Evolutionary conservation across 2,797 vertebrate species (phyloP).

Genomic region (Takifugu rubripes): DNA sequence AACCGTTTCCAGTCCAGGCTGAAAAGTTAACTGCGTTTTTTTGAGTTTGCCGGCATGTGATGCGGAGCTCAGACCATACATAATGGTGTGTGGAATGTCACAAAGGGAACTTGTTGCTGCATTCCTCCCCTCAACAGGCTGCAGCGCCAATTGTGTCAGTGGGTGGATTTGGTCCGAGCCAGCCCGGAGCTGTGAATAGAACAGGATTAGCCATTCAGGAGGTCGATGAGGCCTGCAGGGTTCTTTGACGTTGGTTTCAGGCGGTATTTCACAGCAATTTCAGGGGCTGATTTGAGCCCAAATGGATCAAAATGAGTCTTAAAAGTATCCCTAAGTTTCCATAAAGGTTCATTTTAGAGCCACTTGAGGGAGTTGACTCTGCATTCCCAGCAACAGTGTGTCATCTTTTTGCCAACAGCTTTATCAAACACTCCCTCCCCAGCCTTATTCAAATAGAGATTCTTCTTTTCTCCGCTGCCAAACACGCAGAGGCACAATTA

Average conservation of each 20-base stretch:
- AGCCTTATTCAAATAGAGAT: slow-evolving; percentile 13
- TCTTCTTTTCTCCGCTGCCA: slow-evolving; percentile 15
- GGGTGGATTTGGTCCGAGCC: slow-evolving; percentile 58
- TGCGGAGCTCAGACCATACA: slow-evolving; percentile 37
- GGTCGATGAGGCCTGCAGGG: slow-evolving; percentile 32
- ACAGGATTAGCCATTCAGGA: slow-evolving; percentile 56
- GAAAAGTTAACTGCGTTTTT: not conserved
- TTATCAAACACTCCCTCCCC: not conserved
- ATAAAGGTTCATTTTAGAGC: slow-evolving; percentile 1
- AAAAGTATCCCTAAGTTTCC: slow-evolving; percentile 4
- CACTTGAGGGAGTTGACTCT: slow-evolving; percentile 5
- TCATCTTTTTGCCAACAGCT: slow-evolving; percentile 23
- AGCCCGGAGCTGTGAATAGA: slow-evolving; percentile 55
- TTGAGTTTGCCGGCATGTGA: slow-evolving; percentile 57
- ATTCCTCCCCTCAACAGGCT: slow-evolving; percentile 70
- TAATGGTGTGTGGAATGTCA: slow-evolving; percentile 73
- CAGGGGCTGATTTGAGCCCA: slow-evolving; percentile 5
- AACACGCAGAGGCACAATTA: slow-evolving; percentile 36
- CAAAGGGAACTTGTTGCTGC: slow-evolving; percentile 73
- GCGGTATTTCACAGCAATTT: slow-evolving; percentile 22
- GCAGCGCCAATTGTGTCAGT: slow-evolving; percentile 72
- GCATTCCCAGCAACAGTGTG: slow-evolving; percentile 18
- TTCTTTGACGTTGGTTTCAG: slow-evolving; percentile 23
- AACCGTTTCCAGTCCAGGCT: slow-evolving; percentile 4
- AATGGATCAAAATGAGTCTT: slow-evolving; percentile 20